phyloP scores from a whole-genome alignment of 2,797 vertebrate genomes.

The Sebastes ruberrimus region DNA sequence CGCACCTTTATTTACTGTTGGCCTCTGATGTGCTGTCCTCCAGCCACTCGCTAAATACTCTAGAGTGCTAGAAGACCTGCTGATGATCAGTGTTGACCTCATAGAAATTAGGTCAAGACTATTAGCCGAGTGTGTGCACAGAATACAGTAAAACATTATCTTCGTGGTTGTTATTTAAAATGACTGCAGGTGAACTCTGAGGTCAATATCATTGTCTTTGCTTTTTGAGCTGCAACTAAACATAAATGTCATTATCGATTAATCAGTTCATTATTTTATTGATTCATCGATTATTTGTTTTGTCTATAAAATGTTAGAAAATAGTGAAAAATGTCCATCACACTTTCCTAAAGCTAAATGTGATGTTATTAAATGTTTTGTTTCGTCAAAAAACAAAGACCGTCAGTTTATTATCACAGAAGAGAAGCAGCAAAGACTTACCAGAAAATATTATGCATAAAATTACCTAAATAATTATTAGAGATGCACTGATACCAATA shows the following conservation, averaged over 20 bases:
- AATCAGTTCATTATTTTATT: neutral
- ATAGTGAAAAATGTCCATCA: neutral
- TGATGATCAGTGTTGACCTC: neutral
- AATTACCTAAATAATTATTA: neutral
- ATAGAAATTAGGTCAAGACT: constrained; percentile 2
- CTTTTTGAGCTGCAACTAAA: neutral
- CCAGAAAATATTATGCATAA: neutral
- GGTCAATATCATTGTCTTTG: neutral
- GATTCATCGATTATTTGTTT: neutral
- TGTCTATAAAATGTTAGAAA: neutral
- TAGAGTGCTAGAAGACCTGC: neutral
- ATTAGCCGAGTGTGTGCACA: neutral
- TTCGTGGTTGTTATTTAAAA: neutral
- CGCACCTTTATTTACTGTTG: constrained; percentile 21
- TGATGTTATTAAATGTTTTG: neutral
- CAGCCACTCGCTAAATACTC: neutral
- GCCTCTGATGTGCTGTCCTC: constrained; percentile 1
- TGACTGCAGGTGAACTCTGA: neutral
- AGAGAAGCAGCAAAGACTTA: neutral
- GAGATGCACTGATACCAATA: too few relatives aligned
- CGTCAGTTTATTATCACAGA: neutral
- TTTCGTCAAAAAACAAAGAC: neutral
- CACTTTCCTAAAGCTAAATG: neutral
- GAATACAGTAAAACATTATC: neutral
- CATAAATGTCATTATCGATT: neutral